A percentile compares a stretch with the other conserved stretches of the same genome.
Conservation (phyloP, 2,797 vertebrate species). For the Alauda arvensis region DNA sequence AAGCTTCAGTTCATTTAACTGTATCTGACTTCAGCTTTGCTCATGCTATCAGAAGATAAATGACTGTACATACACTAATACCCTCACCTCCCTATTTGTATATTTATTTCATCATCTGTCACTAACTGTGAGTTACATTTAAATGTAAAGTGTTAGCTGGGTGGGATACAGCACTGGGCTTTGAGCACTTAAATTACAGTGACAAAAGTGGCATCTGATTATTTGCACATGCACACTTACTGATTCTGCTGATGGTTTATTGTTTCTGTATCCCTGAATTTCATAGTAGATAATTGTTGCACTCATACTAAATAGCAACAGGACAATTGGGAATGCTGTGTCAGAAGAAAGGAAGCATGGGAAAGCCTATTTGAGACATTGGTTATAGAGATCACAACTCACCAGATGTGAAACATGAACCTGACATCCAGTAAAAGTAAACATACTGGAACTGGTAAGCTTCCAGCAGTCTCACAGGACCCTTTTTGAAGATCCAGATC, state of each 20-base stretch:
- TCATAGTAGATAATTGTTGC: neutral
- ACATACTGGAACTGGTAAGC: neutral
- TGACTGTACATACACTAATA: slow-evolving; percentile 10
- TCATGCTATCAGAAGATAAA: slow-evolving; percentile 58
- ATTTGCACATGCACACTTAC: neutral
- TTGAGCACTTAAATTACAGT: neutral
- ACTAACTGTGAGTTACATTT: slow-evolving; percentile 25
- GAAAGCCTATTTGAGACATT: neutral
- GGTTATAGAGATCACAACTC: neutral
- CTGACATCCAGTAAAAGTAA: neutral
- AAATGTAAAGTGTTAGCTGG: neutral
- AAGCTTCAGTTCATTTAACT: slow-evolving; percentile 62
- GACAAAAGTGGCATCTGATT: neutral
- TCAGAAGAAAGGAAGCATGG: neutral
- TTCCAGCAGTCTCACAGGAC: neutral
- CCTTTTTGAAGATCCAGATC: neutral
- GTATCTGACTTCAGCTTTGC: slow-evolving; percentile 59
- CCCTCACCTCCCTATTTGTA: neutral
- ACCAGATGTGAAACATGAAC: neutral
- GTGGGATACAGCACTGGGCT: neutral
- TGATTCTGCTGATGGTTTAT: neutral
- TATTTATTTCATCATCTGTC: slow-evolving; percentile 47
- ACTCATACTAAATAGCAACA: neutral
- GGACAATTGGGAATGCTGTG: neutral
- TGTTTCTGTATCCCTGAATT: neutral